Evolutionary conservation across 2,797 vertebrate genomes (phyloP), one percentile per base, ranked within the genome.

Genomic region (Chelon labrosus): DNA sequence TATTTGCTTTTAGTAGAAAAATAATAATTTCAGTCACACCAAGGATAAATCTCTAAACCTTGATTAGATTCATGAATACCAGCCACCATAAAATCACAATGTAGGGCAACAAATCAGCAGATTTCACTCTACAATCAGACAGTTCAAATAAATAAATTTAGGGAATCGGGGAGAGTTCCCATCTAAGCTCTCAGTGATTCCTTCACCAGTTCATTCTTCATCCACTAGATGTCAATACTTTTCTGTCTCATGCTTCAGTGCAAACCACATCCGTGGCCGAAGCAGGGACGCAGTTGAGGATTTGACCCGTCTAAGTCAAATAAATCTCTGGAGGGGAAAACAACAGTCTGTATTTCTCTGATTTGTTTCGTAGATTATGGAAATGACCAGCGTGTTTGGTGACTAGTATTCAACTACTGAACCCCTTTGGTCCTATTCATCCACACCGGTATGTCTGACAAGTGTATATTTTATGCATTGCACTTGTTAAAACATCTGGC

Each of bases 151-250:
- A 39, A 60, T 53, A 53, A 46, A 10, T 11, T 19, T n/a, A 47
- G 9, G 6, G 1, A 2, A 14, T 35, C 5, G 38, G 19, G 2
- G 2, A 50, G 1, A 8, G 31, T 42, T 5, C 2, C 10, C 11
- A 3, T 22, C 42, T 53, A 0, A 38, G 16, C 17, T 55, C 46
- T 47, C 2, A 9, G 35, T 1, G 2, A 3, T 41, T 54, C 9
- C 20, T 65, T 55, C 2, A 51, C 38, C 27, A 69, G 5, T 67
- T 61, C 0, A 49, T 35, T 70, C 1, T 20, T 65, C 13, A 10
- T 74, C 88, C 89, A 81, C 86, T 84, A 88, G 89, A 92, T 91
- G 88, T 71, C 88, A 54, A 4, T 46, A 70, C 60, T 70, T 41
- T 38, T 53, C 68, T 73, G 35, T 66, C 19, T 68, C 10, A 41